Evolutionary conservation across 2,797 vertebrate genomes (phyloP), one percentile per base, ranked within the genome.

Genomic region (Neoniphon sammara): DNA sequence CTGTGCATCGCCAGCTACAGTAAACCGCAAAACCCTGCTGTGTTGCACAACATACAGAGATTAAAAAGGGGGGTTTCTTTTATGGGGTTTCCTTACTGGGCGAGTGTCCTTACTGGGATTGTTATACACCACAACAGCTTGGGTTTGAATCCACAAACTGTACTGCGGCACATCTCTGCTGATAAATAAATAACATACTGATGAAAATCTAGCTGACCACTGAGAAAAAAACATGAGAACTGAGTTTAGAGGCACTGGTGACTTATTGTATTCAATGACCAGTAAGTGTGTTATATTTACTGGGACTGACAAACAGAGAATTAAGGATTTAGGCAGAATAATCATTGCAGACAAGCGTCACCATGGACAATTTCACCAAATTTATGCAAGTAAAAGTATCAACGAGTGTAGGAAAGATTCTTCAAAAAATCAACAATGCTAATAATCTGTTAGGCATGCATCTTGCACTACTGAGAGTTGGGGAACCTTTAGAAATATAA

Each of bases 41-140:
- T 39, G 11, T 39, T 11, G 11, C 30, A 17, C 69, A 21, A 67
- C 44, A 81, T 79, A 62, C 65, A 63, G 47, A 84, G 77, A 76
- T 82, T 78, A 81, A 77, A 85, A 69, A 36, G 49, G 25, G 25
- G 25, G 8, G 7, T 8, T 39, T 39, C 9, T 36, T 12, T 42
- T 42, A 42, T 0, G 39, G 39, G 39, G 39, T n/a, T 10, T 60
- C 68, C 81, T 68, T 67, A 66, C 56, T 63, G 73, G 54, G 60
- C 9, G 21, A 58, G 50, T 60, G 64, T 75, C 64, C 77, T 79
- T 59, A 66, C 53, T 17, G 46, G 60, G 76, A 82, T 12, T 42
- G 14, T 12, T 12, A 42, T 42, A 75, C 66, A 81, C 66, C 47
- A 74, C 67, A 80, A 62, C 79, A 58, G 74, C 54, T 27, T 23